Evolutionary conservation across 2,797 vertebrate species (phyloP).

Genomic region (Helarctos malayanus): DNA sequence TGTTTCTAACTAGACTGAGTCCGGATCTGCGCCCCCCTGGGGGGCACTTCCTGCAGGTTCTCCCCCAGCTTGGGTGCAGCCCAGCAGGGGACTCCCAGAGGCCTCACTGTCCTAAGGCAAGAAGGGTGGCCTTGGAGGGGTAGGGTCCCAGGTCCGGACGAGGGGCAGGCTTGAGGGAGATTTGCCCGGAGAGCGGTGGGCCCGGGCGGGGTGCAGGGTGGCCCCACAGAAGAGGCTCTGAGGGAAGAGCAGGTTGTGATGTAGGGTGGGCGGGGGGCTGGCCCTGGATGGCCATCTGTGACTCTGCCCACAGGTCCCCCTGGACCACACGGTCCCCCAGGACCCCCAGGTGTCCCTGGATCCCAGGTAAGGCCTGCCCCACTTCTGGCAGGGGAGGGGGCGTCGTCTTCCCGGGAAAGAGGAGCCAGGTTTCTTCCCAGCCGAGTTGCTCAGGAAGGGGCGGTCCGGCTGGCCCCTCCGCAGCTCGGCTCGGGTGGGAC

Average conservation of each 20-base stretch:
- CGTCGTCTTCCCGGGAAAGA: not conserved
- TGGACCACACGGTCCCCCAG: constrained; percentile 90
- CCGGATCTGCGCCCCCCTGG: no score
- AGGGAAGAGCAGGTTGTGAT: no score
- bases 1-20: not conserved
- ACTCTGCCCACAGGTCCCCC: constrained; percentile 89
- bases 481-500: not conserved
- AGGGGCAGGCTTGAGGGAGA: accelerated
- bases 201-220: accelerated
- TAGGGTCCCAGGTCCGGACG: not conserved
- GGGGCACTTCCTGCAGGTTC: not conserved
- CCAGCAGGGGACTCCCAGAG: not conserved
- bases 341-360: constrained; percentile 89
- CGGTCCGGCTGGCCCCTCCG: no score
- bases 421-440: not conserved
- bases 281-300: constrained; percentile 62
- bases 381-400: not conserved
- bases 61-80: not conserved
- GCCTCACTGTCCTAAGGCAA: not conserved
- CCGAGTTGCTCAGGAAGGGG: not conserved
- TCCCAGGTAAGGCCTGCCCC: constrained; percentile 86
- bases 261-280: no score
- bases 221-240: accelerated
- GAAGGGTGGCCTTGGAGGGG: not conserved
- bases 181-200: not conserved